phyloP scores from a whole-genome alignment of 2,797 vertebrate species.

The Syndactyla subalaris region DNA sequence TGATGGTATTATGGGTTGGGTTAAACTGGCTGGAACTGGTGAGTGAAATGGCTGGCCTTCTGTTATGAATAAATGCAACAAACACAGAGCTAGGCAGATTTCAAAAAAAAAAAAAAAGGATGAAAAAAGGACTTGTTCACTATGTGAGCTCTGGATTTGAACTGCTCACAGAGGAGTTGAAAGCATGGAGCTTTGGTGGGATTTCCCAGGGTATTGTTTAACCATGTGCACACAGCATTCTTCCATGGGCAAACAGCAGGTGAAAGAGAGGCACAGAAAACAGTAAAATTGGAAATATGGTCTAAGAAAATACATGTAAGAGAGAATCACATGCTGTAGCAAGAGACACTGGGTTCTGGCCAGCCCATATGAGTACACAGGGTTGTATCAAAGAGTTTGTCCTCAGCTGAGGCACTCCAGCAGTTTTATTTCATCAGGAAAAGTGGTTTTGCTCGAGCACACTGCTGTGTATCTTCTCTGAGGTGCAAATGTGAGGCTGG shows the following conservation, averaged over 20 bases:
- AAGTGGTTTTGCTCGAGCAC: not conserved
- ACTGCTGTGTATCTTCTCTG: not conserved
- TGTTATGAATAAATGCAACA: conserved; percentile 8
- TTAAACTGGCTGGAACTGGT: conserved; percentile 37
- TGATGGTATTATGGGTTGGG: conserved; percentile 29
- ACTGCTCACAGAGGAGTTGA: not conserved
- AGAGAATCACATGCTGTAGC: not conserved
- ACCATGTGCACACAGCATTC: not conserved
- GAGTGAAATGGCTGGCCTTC: conserved; percentile 28
- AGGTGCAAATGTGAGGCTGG: not conserved
- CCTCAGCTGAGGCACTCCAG: not conserved
- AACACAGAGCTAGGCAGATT: not conserved
- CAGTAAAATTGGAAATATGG: not conserved
- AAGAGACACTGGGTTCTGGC: not conserved
- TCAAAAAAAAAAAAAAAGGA: not conserved
- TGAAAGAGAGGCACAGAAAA: not conserved
- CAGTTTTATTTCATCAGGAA: not conserved
- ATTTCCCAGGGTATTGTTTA: conserved; percentile 32
- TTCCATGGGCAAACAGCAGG: not conserved
- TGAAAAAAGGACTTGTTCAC: not conserved
- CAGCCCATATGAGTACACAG: not conserved
- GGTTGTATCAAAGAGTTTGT: not conserved
- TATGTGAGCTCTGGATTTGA: not conserved
- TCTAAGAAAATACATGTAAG: not conserved
- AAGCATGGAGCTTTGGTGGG: not conserved